A percentile compares a stretch with the other conserved stretches of the same genome.
These are phyloP conservation scores for Glaucidium brasilianum DNA, from an alignment of 2,113 vertebrate species.

Conservation along the genomic window DNA sequence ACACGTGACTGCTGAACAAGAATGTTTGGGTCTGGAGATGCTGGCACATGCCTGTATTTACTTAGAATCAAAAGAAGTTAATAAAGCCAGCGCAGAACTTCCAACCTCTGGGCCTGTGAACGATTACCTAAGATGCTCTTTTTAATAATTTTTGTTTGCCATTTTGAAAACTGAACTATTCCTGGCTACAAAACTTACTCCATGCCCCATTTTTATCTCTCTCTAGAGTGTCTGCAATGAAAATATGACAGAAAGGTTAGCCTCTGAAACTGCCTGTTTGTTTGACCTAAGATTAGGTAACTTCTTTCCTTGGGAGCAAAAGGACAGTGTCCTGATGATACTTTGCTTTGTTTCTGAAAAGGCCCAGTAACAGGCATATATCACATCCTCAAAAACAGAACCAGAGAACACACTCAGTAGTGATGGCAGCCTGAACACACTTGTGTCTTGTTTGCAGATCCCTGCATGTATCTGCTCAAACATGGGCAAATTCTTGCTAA, in stretches of 20 bases:
- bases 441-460: background rate
- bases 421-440: background rate
- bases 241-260: background rate
- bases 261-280: background rate
- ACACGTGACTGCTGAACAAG: background rate
- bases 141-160: background rate
- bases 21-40: slow-evolving; percentile 12
- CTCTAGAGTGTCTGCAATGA: background rate
- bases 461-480: background rate
- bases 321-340: background rate
- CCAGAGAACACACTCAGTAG: background rate
- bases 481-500: background rate
- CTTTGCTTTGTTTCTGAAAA: background rate
- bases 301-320: background rate
- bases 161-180: background rate
- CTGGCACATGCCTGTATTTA: slow-evolving; percentile 42
- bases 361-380: background rate
- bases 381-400: background rate
- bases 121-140: background rate
- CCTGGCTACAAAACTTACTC: background rate
- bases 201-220: background rate
- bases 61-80: slow-evolving; percentile 17
- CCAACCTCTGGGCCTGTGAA: background rate
- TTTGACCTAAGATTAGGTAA: background rate
- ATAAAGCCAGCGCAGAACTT: slow-evolving; percentile 7